Evolutionary conservation across 2,113 vertebrate species (phyloP).

Genomic region (Gopherus flavomarginatus): DNA sequence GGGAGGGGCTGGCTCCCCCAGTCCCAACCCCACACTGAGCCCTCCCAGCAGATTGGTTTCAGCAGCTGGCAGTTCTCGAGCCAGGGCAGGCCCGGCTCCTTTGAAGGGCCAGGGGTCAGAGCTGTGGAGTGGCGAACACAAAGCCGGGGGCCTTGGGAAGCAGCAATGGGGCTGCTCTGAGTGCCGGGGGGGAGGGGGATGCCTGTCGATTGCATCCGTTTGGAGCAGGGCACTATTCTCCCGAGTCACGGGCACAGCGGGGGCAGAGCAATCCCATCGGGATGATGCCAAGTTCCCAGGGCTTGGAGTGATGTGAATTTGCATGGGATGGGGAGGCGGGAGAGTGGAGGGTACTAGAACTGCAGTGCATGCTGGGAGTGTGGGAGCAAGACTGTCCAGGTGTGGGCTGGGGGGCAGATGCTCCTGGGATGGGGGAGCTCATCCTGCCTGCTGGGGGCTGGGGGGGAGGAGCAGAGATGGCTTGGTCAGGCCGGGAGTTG

Average conservation of each 20-base stretch:
- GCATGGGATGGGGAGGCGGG: background rate
- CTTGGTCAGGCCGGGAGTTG: background rate
- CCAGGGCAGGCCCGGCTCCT: background rate
- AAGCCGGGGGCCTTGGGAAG: background rate
- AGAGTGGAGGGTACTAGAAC: background rate
- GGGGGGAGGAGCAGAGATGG: background rate
- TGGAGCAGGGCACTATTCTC: background rate
- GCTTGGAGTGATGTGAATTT: constrained; percentile 74
- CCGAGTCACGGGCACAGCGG: background rate
- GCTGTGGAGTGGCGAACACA: background rate
- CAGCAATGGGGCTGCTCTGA: no score
- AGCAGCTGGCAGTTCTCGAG: no score
- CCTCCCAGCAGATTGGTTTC: background rate
- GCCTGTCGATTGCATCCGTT: no score
- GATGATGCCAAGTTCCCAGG: constrained; percentile 71
- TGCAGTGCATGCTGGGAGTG: background rate
- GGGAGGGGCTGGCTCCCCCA: background rate
- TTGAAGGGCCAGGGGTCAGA: background rate
- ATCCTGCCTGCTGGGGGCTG: background rate
- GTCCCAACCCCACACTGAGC: no score
- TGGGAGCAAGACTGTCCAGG: background rate
- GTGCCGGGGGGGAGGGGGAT: background rate
- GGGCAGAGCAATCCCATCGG: background rate
- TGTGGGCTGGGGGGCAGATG: no score
- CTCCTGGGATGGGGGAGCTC: no score